Percentiles rank a stretch among this genome's conserved stretches.
Evolutionary conservation across 2,113 vertebrate species (phyloP).

Genomic region (Tragelaphus scriptus): DNA sequence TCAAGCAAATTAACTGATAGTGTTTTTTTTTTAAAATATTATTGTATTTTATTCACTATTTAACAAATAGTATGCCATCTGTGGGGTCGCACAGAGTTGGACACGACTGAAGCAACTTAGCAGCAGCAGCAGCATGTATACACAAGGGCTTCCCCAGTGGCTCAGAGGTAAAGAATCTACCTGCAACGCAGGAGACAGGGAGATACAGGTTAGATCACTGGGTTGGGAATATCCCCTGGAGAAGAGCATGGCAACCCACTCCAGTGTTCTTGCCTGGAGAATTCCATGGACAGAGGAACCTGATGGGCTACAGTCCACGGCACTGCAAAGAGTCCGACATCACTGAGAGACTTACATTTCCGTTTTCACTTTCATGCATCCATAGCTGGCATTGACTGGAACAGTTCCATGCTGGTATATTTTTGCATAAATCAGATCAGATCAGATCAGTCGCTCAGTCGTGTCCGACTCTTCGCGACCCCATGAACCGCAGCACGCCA

Average conservation of each 20-base stretch:
- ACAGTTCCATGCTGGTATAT: background rate
- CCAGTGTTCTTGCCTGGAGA: background rate
- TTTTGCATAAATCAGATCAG: background rate
- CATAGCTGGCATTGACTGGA: background rate
- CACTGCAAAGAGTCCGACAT: background rate
- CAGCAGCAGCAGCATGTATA: too few relatives aligned
- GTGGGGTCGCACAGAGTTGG: too few relatives aligned
- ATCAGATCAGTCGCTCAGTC: too few relatives aligned
- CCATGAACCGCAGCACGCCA: too few relatives aligned
- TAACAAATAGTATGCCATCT: background rate
- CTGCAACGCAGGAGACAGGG: background rate
- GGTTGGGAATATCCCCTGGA: background rate
- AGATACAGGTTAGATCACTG: background rate
- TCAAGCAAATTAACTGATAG: background rate
- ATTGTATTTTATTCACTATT: background rate
- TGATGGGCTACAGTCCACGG: background rate
- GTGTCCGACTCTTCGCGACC: too few relatives aligned
- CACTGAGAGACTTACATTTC: background rate
- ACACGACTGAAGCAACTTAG: too few relatives aligned
- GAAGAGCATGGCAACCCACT: background rate
- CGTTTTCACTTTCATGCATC: background rate
- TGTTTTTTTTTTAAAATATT: background rate
- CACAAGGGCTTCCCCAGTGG: background rate
- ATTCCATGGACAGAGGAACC: background rate
- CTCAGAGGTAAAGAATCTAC: background rate